phyloP scores from a whole-genome alignment of 2,888 invertebrate species.

The Mythimna ferrago region DNA sequence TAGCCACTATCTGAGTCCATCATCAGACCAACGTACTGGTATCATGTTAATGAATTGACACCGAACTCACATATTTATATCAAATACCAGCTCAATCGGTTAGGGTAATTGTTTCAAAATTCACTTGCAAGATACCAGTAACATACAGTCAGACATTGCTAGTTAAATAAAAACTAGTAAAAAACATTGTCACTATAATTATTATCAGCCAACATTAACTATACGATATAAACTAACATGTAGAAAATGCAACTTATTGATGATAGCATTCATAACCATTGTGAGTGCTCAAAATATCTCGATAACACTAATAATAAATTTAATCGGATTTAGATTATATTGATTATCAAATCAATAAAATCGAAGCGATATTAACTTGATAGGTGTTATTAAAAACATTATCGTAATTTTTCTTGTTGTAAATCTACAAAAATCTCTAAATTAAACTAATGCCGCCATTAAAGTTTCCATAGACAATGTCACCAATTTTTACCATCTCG shows the following conservation, averaged over 20 bases:
- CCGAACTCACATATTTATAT: too few relatives aligned
- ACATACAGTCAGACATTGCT: too few relatives aligned
- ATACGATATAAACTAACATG: neutral
- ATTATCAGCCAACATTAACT: neutral
- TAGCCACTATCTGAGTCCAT: too few relatives aligned
- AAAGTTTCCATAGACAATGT: neutral
- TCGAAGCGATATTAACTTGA: slow-evolving; percentile 5
- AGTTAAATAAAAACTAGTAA: neutral
- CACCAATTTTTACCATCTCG: neutral
- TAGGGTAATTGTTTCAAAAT: too few relatives aligned
- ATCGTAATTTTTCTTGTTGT: neutral
- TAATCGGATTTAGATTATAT: slow-evolving; percentile 16
- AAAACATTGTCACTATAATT: neutral
- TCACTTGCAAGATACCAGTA: too few relatives aligned
- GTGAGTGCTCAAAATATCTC: neutral
- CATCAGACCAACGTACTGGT: too few relatives aligned
- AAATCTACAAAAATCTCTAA: neutral
- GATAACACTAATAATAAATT: neutral
- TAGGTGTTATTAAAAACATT: neutral
- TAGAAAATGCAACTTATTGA: neutral
- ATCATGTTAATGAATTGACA: too few relatives aligned
- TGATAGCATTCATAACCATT: neutral
- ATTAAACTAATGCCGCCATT: neutral
- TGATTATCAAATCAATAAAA: slow-evolving; percentile 15
- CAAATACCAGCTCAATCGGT: too few relatives aligned